Conservation (phyloP, 2,888 invertebrate genomes). For the Torymus aiolomorphi region DNA sequence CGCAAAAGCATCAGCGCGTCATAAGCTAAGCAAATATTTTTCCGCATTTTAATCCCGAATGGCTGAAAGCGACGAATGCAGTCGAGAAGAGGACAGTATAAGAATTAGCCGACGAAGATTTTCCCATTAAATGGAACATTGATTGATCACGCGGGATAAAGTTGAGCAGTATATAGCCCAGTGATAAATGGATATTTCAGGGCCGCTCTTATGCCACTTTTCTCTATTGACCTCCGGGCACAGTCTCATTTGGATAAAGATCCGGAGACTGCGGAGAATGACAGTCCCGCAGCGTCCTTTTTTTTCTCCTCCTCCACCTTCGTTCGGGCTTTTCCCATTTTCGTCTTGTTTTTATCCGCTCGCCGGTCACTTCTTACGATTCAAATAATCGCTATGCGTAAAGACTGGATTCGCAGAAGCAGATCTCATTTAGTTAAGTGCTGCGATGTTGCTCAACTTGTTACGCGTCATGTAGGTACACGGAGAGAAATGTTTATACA, state of each 20-base stretch:
- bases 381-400: background rate
- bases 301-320: background rate
- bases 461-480: no score
- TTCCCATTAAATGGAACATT: constrained; percentile 67
- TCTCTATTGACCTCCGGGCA: constrained; percentile 13
- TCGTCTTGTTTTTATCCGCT: background rate
- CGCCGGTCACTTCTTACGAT: background rate
- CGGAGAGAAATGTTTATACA: no score
- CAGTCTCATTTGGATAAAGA: constrained; percentile 55
- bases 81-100: constrained; percentile 47
- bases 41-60: no score
- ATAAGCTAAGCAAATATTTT: no score
- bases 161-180: constrained; percentile 54
- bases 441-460: no score
- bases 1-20: no score
- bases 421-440: no score
- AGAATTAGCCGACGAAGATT: constrained; percentile 63
- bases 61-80: background rate
- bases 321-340: background rate
- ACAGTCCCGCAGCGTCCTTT: constrained; percentile 42
- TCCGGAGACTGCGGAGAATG: constrained; percentile 48
- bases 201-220: constrained; percentile 51
- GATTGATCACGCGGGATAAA: constrained; percentile 65
- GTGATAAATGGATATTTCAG: constrained; percentile 67
- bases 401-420: no score